Evolutionary conservation across 2,888 invertebrate species (phyloP), one percentile per base, ranked within the genome.

Genomic region (Exephanes ischioxanthus): DNA sequence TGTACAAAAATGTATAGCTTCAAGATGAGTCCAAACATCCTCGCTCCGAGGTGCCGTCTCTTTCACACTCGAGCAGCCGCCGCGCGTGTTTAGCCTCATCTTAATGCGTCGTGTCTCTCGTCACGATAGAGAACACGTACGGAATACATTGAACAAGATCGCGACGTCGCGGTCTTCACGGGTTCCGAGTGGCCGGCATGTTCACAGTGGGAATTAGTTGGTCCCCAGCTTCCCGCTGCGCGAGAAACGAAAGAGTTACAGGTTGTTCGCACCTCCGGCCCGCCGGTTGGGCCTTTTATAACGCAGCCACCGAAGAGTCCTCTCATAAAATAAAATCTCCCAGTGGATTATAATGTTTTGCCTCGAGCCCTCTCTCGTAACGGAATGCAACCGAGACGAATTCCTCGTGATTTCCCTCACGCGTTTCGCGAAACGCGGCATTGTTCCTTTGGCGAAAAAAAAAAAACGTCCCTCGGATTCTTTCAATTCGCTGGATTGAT

Each of bases 201-300:
- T 89, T 89, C 87, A 90, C 88, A 86, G 89, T 89, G 90, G 90
- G 91, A 93, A 92, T 93, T 93, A 91, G 91, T 91, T 90, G 79
- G 30, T 72, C 70, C 88, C 85, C 84, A 89, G 92, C 92, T 89
- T 92, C 93, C 92, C 92, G 91, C 89, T 89, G 93, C 88, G 93
- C 91, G 55, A 77, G 53, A 89, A 91, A 91, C 93, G 92, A 92
- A 93, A 93, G 93, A 92, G 92, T 93, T 93, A 92, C 91, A 91
- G 90, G 90, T 89, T 91, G 90, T 93, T 93, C 93, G 92, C 93
- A 93, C 93, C 93, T 93, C 92, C 14, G 92, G 91, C 92, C 91
- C 90, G 48, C 75, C 73, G 77, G 73, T 33, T 75, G 37, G 33
- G 33, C 37, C 33, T 33, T 76, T 66, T 66, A 76, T 76, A 76